These are phyloP conservation scores for Leiothrix lutea DNA, from an alignment of 2,113 vertebrate genomes.

Conservation along the genomic window DNA sequence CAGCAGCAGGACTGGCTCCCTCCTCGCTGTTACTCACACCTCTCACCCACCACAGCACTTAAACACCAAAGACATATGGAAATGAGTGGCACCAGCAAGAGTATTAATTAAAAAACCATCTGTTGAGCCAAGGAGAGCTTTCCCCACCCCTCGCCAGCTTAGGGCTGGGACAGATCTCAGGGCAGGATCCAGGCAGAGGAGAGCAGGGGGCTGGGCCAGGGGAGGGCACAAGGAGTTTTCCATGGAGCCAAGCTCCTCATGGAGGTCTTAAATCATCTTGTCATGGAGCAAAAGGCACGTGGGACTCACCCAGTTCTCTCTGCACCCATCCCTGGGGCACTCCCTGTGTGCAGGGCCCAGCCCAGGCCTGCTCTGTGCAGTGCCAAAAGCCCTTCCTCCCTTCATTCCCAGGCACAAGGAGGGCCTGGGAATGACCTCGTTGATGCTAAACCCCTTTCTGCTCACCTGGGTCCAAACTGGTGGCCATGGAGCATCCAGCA, in stretches of 20 bases:
- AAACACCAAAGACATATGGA: slow-evolving; percentile 41
- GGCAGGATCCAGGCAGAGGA: not conserved
- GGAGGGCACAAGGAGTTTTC: not conserved
- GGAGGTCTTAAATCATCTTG: not conserved
- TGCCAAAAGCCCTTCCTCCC: not conserved
- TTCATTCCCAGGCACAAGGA: not conserved
- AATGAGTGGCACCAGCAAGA: slow-evolving; percentile 22
- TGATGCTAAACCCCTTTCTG: not conserved
- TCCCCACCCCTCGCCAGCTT: not conserved
- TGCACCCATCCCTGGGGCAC: not conserved
- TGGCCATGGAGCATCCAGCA: not conserved
- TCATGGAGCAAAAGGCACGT: rapidly evolving
- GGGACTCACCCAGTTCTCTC: rapidly evolving
- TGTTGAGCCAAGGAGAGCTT: slow-evolving; percentile 4
- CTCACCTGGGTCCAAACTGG: not conserved
- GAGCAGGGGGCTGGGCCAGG: not conserved
- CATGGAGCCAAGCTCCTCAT: not conserved
- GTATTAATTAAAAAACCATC: slow-evolving; percentile 51
- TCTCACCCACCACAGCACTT: slow-evolving; percentile 39
- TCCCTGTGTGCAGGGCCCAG: rapidly evolving
- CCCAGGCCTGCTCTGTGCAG: not conserved
- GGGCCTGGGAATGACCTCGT: not conserved
- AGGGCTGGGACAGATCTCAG: not conserved
- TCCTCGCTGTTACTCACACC: slow-evolving; percentile 9
- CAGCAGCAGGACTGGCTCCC: not conserved